These are phyloP conservation scores for Sceloporus tristichus DNA, from an alignment of 2,113 vertebrate species.

Conservation along the genomic window DNA sequence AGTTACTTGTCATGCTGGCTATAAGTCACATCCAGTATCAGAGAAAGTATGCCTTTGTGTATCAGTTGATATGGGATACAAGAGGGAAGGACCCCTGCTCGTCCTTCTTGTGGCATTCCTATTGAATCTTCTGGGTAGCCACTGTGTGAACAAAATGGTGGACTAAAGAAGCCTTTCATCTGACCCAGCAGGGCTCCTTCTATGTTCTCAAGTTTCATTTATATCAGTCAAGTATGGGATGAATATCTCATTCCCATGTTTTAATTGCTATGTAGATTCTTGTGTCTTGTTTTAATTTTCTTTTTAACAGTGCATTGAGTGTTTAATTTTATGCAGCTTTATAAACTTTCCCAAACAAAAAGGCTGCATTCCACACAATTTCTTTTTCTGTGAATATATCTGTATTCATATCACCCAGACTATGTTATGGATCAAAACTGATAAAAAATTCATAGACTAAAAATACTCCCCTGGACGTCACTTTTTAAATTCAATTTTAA, in stretches of 20 bases:
- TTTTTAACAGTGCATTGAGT: background rate
- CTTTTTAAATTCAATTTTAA: conserved; percentile 75
- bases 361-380: conserved; percentile 40
- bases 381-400: conserved; percentile 61
- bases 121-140: too few species aligned
- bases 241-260: conserved; percentile 32
- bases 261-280: conserved; percentile 61
- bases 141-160: too few species aligned
- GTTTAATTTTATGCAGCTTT: conserved; percentile 35
- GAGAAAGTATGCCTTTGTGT: too few species aligned
- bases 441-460: conserved; percentile 70
- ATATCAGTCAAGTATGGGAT: background rate
- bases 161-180: background rate
- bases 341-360: conserved; percentile 29
- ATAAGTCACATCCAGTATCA: too few species aligned
- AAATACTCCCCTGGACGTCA: conserved; percentile 66
- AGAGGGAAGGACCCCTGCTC: too few species aligned
- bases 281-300: conserved; percentile 33
- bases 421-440: conserved; percentile 63
- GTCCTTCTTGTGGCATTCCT: too few species aligned
- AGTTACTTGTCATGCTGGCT: too few species aligned
- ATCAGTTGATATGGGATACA: too few species aligned
- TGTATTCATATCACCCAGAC: conserved; percentile 56
- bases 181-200: background rate
- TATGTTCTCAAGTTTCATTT: background rate